Evolutionary conservation across 2,797 vertebrate genomes (phyloP).

Genomic region (Sebastolobus altivelis): DNA sequence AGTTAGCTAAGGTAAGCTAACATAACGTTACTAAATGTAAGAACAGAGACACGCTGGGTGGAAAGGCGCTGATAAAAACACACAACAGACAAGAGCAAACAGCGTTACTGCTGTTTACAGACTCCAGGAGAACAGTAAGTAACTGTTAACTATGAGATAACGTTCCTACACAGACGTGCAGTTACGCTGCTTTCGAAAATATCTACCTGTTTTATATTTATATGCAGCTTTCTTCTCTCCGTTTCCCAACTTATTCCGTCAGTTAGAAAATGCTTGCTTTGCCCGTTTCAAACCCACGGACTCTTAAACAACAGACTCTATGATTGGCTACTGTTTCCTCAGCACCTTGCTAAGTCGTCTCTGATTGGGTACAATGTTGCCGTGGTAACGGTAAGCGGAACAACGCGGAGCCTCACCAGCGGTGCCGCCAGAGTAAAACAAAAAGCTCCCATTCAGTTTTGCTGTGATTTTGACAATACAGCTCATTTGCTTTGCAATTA

Average conservation of each 20-base stretch:
- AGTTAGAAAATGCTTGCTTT: conserved; percentile 65
- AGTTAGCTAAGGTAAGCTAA: not conserved
- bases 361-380: conserved; percentile 76
- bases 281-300: conserved; percentile 78
- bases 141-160: not conserved
- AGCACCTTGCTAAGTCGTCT: not conserved
- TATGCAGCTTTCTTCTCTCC: not conserved
- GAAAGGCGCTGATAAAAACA: not conserved
- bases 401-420: conserved; percentile 1
- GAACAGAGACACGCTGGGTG: not conserved
- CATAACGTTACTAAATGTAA: not conserved
- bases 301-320: conserved; percentile 59
- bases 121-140: not conserved
- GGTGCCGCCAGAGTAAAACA: not conserved
- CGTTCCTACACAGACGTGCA: not conserved
- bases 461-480: not conserved
- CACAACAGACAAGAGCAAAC: not conserved
- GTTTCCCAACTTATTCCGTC: conserved; percentile 21
- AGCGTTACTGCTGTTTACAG: not conserved
- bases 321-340: conserved; percentile 68
- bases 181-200: not conserved
- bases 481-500: not conserved
- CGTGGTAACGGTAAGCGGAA: conserved; percentile 72
- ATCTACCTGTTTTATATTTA: conserved; percentile 36
- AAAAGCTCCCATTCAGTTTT: not conserved